Evolutionary conservation across 2,113 vertebrate species (phyloP), one percentile per base, ranked within the genome.

Genomic region (Chloropsis cyanopogon): DNA sequence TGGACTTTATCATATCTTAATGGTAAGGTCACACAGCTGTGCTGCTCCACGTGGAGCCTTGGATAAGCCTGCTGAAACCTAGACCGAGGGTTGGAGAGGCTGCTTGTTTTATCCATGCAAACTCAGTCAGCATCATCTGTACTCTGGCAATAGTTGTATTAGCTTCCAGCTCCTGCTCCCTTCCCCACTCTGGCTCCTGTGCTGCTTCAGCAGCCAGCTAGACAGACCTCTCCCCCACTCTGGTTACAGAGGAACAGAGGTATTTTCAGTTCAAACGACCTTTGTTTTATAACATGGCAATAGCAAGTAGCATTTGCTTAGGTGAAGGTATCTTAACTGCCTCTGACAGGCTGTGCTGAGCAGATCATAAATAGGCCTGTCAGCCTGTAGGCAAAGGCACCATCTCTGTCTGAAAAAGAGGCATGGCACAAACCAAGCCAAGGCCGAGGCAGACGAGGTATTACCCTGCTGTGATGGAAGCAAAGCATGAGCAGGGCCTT

Each of bases 281-380:
- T 93, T 81, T 78, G 57, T 92, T 94, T 96, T 86, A 63, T 89
- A 91, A 86, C 72, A 81, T 37, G 72, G 25, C 52, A 75, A 76
- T 31, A 95, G 61, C 63, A 92, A 86, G 82, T 65, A 85, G 12
- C 7, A 11, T 87, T 92, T 92, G 54, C 71, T 86, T 63, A 52
- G 76, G 86, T 88, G 82, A 83, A 92, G 69, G 71, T 86, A 71
- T 64, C 80, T 88, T 95, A 95, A 97, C 94, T 9, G 24, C 42
- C 76, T 88, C 86, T 92, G 94, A 94, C 91, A 94, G 90, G 22
- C 63, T 57, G 82, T 81, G 86, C 71, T 65, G 76, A 93, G 71
- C 50, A 88, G 71, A 77, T 90, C 76, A 46, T 92, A 94, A 93
- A 90, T 77, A 94, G 75, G 17, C 47, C 61, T 95, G 64, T 68